Percentiles rank a stretch among this genome's conserved stretches.
Evolutionary conservation across 2,797 vertebrate species (phyloP).

Genomic region (Hirundo rustica): DNA sequence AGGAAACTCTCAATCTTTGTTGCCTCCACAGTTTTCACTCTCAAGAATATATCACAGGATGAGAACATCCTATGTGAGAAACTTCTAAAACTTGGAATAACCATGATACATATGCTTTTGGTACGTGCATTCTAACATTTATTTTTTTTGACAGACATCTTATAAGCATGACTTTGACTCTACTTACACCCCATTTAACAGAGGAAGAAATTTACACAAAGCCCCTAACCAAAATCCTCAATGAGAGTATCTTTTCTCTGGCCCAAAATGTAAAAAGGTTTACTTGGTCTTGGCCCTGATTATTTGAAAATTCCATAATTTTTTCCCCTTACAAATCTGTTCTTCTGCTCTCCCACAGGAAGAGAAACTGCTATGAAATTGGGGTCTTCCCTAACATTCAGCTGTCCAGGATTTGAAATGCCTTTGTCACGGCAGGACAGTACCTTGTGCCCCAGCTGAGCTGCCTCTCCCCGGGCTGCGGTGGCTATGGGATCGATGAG

Average conservation of each 20-base stretch:
- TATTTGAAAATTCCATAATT: not conserved
- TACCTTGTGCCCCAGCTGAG: conserved; percentile 98
- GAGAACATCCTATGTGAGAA: not conserved
- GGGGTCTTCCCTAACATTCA: not conserved
- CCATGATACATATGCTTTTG: not conserved
- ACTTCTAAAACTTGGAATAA: not conserved
- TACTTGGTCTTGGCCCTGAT: not conserved
- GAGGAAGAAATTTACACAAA: not conserved
- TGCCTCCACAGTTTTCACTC: not conserved
- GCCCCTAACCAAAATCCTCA: not conserved
- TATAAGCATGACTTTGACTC: not conserved
- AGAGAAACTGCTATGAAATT: not conserved
- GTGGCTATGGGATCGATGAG: conserved; percentile 95
- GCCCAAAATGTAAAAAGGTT: not conserved
- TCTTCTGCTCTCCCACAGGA: not conserved
- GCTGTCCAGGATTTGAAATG: not conserved
- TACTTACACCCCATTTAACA: not conserved
- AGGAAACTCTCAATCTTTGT: not conserved
- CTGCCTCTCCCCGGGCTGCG: conserved; percentile 91
- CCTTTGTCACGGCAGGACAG: not conserved
- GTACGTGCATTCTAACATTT: not conserved
- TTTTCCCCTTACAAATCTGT: not conserved
- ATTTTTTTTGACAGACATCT: not conserved
- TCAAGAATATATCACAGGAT: not conserved
- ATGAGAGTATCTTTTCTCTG: not conserved